Conservation (phyloP, 2,888 invertebrate species). For the Tipula vernalis region DNA sequence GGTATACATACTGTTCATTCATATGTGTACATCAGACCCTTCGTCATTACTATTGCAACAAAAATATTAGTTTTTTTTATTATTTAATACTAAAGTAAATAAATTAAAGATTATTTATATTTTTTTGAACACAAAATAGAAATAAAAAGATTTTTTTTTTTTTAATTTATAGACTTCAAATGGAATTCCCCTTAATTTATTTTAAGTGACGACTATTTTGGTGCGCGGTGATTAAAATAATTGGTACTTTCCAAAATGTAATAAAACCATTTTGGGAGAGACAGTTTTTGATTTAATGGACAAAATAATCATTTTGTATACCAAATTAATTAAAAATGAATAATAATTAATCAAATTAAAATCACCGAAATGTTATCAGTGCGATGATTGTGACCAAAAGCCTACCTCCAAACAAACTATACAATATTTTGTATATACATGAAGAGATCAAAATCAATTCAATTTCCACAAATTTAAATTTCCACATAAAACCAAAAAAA, state of each 20-base stretch:
- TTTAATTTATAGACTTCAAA: background rate
- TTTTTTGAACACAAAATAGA: background rate
- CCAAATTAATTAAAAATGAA: too few species aligned
- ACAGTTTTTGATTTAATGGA: background rate
- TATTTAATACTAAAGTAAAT: background rate
- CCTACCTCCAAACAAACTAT: background rate
- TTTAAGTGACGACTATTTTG: background rate
- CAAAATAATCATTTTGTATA: too few species aligned
- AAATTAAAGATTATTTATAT: constrained; percentile 4
- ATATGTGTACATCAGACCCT: background rate
- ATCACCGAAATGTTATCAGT: background rate
- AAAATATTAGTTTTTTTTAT: background rate
- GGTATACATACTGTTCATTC: background rate
- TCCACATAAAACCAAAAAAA: background rate
- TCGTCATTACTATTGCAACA: background rate
- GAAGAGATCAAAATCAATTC: background rate
- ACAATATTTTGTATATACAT: background rate
- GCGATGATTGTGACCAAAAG: background rate
- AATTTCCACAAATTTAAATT: background rate
- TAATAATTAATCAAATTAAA: background rate
- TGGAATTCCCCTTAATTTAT: background rate
- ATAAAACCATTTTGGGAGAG: background rate
- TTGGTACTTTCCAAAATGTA: background rate
- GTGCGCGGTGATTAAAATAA: background rate
- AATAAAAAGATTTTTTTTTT: background rate